Evolutionary conservation across 64 coral and sea anemone genomes (phyloP), one percentile per base, ranked within the genome.

Genomic region (Montipora sp.): DNA sequence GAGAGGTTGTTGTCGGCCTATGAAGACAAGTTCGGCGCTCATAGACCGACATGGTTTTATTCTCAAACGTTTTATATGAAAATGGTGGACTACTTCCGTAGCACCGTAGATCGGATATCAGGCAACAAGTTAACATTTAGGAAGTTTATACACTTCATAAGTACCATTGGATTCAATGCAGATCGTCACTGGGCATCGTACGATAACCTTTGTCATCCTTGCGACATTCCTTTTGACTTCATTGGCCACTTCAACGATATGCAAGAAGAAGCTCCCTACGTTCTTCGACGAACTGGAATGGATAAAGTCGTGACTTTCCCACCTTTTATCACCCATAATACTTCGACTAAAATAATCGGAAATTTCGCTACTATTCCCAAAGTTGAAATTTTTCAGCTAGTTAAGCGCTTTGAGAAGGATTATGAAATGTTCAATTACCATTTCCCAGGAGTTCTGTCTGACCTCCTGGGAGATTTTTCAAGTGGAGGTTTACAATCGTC

Each of bases 201-300:
- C 15, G 16, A 7, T 8, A 4, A 15, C 19, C 45, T 49, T 51
- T 78, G 75, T 19, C 47, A 78, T 14, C 47, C 75, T 14, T 78
- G 75, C 46, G 4, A 78, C 75, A 48, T 78, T 19, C 45, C n/a
- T 19, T 78, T 49, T 4, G 75, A 49, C 16, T 78, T 78, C 7
- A 78, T 78, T 46, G 75, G 75, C 47, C 45, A 78, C 19, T 78
- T 78, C 46, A 12, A 50, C 45, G 45, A 78, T 36, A 78, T 78
- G 75, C 13, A 45, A n/a, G 75, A 78, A 5, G 75, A 78, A 78
- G 75, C 46, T 48, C 14, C 75, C 3, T 78, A 78, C 75, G 5
- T 78, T 16, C 12, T 78, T 19, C 45, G 15, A 18, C 12, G 46
- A 78, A 78, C 45, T 1, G 75, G 46, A 78, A 78, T 78, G 45